Conservation (phyloP, 2,113 vertebrate species). For the Tonatia bakeri region DNA sequence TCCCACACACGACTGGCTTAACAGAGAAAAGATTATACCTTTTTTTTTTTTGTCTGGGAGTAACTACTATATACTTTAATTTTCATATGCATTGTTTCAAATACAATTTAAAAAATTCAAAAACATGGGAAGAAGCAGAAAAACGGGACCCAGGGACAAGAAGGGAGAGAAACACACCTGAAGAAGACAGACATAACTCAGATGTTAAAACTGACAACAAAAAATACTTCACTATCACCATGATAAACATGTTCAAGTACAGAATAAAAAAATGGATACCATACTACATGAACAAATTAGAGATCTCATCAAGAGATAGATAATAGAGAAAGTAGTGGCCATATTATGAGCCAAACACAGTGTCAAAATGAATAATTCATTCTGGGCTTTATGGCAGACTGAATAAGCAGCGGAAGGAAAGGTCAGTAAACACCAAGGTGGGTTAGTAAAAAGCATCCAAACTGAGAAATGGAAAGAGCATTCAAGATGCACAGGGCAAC, state of each 20-base stretch:
- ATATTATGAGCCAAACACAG: not conserved
- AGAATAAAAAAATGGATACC: not conserved
- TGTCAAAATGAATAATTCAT: not conserved
- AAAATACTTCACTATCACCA: not conserved
- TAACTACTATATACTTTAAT: not conserved
- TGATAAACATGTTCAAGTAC: not conserved
- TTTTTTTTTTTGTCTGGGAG: not conserved
- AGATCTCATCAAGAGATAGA: not conserved
- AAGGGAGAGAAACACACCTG: not conserved
- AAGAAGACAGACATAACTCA: not conserved
- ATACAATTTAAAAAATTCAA: not conserved
- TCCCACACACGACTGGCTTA: not conserved
- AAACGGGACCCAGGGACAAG: not conserved
- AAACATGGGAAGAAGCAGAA: not conserved
- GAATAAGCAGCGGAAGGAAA: not conserved
- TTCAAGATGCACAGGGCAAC: not conserved
- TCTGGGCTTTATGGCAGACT: not conserved
- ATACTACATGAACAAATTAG: not conserved
- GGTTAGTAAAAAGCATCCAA: not conserved
- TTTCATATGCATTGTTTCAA: not conserved
- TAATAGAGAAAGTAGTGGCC: not conserved
- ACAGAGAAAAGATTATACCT: not conserved
- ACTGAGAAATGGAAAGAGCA: not conserved
- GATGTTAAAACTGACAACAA: not conserved
- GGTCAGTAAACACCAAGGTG: not conserved